phyloP scores from a whole-genome alignment of 2,797 vertebrate species.

The Poecile montanus region DNA sequence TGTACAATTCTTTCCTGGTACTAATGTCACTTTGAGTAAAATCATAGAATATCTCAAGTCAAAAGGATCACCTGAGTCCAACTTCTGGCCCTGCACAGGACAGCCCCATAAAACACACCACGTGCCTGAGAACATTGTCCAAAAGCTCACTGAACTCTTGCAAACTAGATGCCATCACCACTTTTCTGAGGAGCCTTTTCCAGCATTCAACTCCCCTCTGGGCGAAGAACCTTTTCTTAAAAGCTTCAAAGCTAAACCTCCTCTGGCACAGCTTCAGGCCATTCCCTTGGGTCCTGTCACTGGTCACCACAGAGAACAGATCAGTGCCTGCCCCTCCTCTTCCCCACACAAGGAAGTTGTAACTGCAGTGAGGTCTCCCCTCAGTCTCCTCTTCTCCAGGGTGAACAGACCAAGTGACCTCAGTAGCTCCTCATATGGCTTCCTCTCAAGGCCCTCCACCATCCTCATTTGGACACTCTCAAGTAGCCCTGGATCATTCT shows the following conservation, averaged over 20 bases:
- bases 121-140: background rate
- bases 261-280: background rate
- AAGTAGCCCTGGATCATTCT: background rate
- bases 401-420: background rate
- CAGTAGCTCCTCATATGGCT: accelerated
- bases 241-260: background rate
- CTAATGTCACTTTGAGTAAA: background rate
- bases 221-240: background rate
- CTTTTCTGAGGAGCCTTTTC: background rate
- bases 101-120: background rate
- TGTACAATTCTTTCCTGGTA: background rate
- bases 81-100: background rate
- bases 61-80: background rate
- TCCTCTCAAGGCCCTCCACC: background rate
- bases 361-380: background rate
- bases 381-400: background rate
- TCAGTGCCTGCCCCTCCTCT: background rate
- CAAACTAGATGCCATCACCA: background rate
- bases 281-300: background rate
- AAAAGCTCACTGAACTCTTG: background rate
- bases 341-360: accelerated
- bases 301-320: background rate
- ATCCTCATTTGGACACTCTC: background rate
- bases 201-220: background rate
- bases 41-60: background rate